These are phyloP conservation scores for Cryptus armator DNA, from an alignment of 2,888 invertebrate genomes.

Conservation along the genomic window DNA sequence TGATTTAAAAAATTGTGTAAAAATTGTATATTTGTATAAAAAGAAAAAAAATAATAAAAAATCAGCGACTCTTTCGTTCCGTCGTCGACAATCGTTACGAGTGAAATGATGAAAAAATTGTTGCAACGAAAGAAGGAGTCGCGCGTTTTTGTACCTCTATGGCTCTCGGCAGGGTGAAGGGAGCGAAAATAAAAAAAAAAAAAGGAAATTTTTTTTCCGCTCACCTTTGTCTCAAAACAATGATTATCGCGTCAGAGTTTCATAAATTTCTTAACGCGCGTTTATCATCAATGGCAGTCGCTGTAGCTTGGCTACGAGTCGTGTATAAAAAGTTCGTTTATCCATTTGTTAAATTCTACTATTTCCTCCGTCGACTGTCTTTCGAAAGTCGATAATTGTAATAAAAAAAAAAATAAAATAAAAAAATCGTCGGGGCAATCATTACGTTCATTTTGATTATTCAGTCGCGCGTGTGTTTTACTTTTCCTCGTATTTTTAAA, in stretches of 20 bases:
- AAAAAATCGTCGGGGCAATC: neutral
- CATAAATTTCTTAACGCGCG: neutral
- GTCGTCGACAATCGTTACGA: neutral
- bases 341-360: neutral
- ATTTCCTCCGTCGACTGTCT: neutral
- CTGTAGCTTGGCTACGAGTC: constrained; percentile 65
- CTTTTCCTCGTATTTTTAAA: neutral
- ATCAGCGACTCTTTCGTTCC: neutral
- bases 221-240: neutral
- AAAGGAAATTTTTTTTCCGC: neutral
- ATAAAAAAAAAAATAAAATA: neutral
- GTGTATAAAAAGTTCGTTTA: neutral
- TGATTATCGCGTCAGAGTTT: neutral
- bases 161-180: neutral
- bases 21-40: constrained; percentile 12
- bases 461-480: constrained; percentile 2
- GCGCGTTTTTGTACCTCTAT: constrained; percentile 1
- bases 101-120: neutral
- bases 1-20: constrained; percentile 11
- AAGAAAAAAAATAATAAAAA: neutral
- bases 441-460: constrained; percentile 6
- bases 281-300: constrained; percentile 65
- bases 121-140: neutral
- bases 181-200: neutral
- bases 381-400: neutral